A percentile compares a stretch with the other conserved stretches of the same genome.
These are phyloP conservation scores for Poeciliopsis retropinna DNA, from an alignment of 2,113 vertebrate species.

Conservation along the genomic window DNA sequence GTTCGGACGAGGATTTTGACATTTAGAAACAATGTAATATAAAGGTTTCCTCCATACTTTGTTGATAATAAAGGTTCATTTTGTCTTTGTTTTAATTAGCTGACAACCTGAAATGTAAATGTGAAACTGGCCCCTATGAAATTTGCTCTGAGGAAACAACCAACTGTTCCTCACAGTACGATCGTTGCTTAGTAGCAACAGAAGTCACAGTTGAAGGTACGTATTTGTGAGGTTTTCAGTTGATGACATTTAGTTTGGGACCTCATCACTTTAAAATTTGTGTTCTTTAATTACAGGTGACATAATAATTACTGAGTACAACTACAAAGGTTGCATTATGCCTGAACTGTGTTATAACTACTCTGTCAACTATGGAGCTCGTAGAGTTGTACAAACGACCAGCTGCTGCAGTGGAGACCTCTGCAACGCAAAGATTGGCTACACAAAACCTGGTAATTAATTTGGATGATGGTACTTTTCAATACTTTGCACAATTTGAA, in stretches of 20 bases:
- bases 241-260: not conserved
- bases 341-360: constrained; percentile 1
- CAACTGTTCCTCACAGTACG: not conserved
- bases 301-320: not conserved
- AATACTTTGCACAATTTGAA: not conserved
- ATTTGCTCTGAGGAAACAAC: not conserved
- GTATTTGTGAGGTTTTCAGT: not conserved
- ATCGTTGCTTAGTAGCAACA: constrained; percentile 2
- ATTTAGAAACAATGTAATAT: too few relatives aligned
- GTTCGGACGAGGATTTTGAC: accelerated
- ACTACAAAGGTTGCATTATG: not conserved
- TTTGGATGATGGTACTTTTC: not conserved
- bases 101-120: not conserved
- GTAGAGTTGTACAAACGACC: not conserved
- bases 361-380: constrained; percentile 17
- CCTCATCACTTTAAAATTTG: not conserved
- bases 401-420: constrained; percentile 40
- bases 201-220: not conserved
- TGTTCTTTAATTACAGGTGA: constrained; percentile 24
- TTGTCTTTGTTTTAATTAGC: not conserved
- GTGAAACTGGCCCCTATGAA: not conserved
- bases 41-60: not conserved
- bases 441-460: constrained; percentile 12
- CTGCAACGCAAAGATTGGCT: constrained; percentile 40
- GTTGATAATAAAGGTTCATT: not conserved